Base-by-base conservation (phyloP, 1,140 invertebrate genomes). In the Hyles euphorbiae region DNA sequence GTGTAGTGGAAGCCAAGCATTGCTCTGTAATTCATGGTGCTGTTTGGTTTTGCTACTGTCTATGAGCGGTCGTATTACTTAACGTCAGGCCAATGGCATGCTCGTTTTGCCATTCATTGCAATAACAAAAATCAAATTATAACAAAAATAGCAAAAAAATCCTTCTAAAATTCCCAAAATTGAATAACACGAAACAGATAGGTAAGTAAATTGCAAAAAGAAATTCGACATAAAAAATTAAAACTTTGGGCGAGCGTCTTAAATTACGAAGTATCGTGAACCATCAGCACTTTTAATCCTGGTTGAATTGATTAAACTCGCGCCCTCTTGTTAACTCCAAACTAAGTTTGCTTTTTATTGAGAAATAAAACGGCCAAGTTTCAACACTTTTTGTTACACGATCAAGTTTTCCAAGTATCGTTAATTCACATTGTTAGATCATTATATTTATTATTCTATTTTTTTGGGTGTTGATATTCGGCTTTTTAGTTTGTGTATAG, bases 361-460 rank as follows among this genome's bases (percentile, higher is more conserved):
- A 58, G 40, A 55, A 65, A 58, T 65, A 55, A 65, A 65, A 65
- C 46, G 62, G 43, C 32, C 48, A 65, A 65, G 52, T 61, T 61
- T 65, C 58, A 43, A 56, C 53, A 61, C 45, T 61, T 65, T 65
- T 53, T 49, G 52, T 47, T 59, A 51, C 50, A 48, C 48, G 45
- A 49, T 60, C 32, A 44, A 62, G 54, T 53, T 67, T 54, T 54
- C 50, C 9, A 63, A 63, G 58, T 51, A 60, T 59, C 58, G 54
- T 67, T 67, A 63, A 63, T 58, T 57, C 45, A 40, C 49, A 56
- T 65, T 50, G 52, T 58, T 59, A 44, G 32, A 54, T 33, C 48
- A 50, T 61, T 53, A 49, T 54, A 47, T 58, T 65, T 61, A 55
- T 54, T 58, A 53, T 60, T 61, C 36, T 58, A 43, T 56, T 59